Evolutionary conservation across 2,113 vertebrate species (phyloP).

Genomic region (Progne subis): DNA sequence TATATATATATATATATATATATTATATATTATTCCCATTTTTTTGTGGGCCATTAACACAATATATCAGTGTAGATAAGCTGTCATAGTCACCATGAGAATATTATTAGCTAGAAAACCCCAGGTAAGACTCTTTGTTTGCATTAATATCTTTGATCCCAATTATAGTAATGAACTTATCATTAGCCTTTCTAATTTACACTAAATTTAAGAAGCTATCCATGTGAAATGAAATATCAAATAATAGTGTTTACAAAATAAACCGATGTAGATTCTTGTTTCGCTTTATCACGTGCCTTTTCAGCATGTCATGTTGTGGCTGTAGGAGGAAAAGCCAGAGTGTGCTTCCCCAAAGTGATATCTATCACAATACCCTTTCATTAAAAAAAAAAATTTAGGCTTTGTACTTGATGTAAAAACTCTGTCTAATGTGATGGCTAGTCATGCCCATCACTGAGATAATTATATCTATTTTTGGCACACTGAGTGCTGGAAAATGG

Average conservation of each 20-base stretch:
- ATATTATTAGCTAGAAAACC: background rate
- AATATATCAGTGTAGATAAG: background rate
- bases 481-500: background rate
- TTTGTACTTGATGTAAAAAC: background rate
- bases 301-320: background rate
- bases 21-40: background rate
- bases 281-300: background rate
- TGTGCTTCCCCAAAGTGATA: background rate
- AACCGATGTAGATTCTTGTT: background rate
- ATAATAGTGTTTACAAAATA: background rate
- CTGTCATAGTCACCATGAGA: background rate
- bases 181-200: background rate
- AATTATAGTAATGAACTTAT: background rate
- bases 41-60: background rate
- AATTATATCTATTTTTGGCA: background rate
- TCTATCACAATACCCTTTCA: background rate
- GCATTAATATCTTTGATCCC: background rate
- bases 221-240: background rate
- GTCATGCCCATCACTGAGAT: background rate
- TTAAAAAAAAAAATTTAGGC: background rate
- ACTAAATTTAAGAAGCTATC: background rate
- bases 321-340: background rate
- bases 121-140: background rate
- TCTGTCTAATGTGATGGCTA: background rate
- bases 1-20: background rate